phyloP scores from a whole-genome alignment of 2,888 invertebrate genomes.

The Eupithecia pulchellata region DNA sequence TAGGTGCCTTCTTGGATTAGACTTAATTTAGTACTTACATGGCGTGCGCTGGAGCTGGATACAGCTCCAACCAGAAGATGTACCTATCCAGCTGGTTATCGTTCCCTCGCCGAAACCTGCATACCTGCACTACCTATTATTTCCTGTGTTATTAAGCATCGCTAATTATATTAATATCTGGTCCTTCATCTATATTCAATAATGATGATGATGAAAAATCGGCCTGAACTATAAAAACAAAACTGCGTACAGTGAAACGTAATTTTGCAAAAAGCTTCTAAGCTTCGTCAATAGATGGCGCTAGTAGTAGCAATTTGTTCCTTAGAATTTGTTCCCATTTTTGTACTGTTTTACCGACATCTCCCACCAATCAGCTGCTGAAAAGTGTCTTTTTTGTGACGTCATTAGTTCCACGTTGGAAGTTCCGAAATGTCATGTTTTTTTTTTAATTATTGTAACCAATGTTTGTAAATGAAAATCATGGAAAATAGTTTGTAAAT shows the following conservation, averaged over 20 bases:
- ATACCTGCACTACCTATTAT: no score
- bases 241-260: slow-evolving; percentile 39
- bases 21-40: no score
- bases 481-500: slow-evolving; percentile 32
- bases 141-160: no score
- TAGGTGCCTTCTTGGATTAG: no score
- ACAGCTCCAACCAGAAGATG: no score
- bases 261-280: slow-evolving; percentile 15
- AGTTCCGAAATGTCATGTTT: slow-evolving; percentile 78
- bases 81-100: no score
- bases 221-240: background rate
- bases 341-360: slow-evolving; percentile 59
- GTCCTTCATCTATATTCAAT: background rate
- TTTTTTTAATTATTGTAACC: slow-evolving; percentile 65
- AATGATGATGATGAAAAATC: background rate
- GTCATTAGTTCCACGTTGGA: slow-evolving; percentile 89
- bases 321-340: slow-evolving; percentile 37
- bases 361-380: slow-evolving; percentile 72
- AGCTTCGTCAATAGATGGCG: slow-evolving; percentile 64
- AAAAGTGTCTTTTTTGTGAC: slow-evolving; percentile 83
- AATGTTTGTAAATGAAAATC: slow-evolving; percentile 54
- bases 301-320: slow-evolving; percentile 12
- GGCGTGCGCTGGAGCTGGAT: no score
- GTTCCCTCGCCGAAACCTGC: no score
- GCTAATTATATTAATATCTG: no score